These are phyloP conservation scores for Endomychus coccineus DNA, from an alignment of 2,888 invertebrate genomes.

Conservation along the genomic window DNA sequence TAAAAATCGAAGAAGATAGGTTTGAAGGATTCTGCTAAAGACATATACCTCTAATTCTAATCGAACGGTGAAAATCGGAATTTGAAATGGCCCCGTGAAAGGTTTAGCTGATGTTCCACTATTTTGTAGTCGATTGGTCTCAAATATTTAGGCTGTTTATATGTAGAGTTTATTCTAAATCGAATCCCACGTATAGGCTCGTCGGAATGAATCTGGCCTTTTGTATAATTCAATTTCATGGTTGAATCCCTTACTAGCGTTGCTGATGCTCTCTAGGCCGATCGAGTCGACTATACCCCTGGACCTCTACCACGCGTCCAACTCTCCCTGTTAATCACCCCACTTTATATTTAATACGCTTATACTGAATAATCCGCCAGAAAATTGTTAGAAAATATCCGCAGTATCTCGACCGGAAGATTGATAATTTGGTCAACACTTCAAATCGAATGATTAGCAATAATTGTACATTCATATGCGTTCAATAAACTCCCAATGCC, in stretches of 20 bases:
- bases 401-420: no score
- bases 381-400: constrained; percentile 40
- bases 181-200: constrained; percentile 26
- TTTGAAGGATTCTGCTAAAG: no score
- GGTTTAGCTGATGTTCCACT: constrained; percentile 5
- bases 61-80: constrained; percentile 8
- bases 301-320: constrained; percentile 6
- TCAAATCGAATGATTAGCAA: no score
- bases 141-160: constrained; percentile 29
- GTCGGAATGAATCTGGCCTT: constrained; percentile 35
- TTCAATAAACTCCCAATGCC: no score
- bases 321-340: constrained; percentile 32
- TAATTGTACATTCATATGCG: no score
- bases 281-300: constrained; percentile 10
- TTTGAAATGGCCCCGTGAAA: background rate
- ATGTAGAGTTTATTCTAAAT: constrained; percentile 26
- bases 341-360: constrained; percentile 38
- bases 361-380: constrained; percentile 41
- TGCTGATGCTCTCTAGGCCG: constrained; percentile 16
- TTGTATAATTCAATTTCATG: constrained; percentile 47
- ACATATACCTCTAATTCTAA: constrained; percentile 1
- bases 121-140: constrained; percentile 12
- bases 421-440: no score
- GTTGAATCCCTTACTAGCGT: constrained; percentile 40
- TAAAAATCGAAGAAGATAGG: no score